Evolutionary conservation across 2,113 vertebrate genomes (phyloP), one percentile per base, ranked within the genome.

Genomic region (Siniperca chuatsi): DNA sequence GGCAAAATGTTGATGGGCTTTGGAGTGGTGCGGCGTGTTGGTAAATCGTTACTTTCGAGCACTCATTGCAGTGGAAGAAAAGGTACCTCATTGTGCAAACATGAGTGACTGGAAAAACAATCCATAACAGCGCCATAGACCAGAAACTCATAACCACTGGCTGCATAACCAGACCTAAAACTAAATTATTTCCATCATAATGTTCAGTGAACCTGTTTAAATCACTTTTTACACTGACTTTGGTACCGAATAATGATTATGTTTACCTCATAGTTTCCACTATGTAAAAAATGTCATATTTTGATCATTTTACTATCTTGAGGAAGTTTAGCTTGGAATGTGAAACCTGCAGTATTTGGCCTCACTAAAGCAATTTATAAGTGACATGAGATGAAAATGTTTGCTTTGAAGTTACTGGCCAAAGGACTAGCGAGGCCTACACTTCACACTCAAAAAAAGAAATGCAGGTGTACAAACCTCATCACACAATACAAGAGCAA

Each of bases 91-190:
- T 82, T 76, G 81, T 86, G 44, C 62, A 84, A 87, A 86, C 52
- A 80, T 8, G 44, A 75, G 75, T 37, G 60, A 85, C 82, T 91
- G 91, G 84, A 88, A 85, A 87, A 92, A 84, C 72, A 70, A 89
- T 92, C 82, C 75, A 70, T 40, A 87, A 62, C 78, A 76, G 58
- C 35, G 23, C 60, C 65, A 54, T 62, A 54, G 48, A 69, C 85
- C 86, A 81, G 75, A 71, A 42, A 78, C 77, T 85, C 80, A 35
- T 74, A 91, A 88, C 84, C 37, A 20, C 79, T 57, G 65, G 72
- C 79, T 81, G 70, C 73, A 69, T 18, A 29, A 65, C 37, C 62
- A 79, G 58, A 75, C 68, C 73, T 68, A 66, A 87, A 88, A 75
- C 29, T 25, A 80, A 52, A 79, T 75, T 69, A 71, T 89, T 92